These are phyloP conservation scores for Hepsetus odoe DNA, from an alignment of 2,113 vertebrate genomes.

Conservation along the genomic window DNA sequence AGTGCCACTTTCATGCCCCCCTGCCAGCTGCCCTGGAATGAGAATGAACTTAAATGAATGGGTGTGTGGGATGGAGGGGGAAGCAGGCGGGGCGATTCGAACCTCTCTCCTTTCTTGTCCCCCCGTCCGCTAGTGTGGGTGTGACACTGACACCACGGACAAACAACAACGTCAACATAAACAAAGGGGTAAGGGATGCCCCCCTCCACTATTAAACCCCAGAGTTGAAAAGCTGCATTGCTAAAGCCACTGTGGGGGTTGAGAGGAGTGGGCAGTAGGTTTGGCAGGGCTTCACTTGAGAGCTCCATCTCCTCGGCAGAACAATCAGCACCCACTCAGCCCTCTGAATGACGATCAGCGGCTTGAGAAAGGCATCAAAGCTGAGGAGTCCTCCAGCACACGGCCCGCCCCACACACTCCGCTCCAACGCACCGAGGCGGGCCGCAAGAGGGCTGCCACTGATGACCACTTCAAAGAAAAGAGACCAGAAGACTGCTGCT, in stretches of 20 bases:
- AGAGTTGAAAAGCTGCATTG: conserved; percentile 64
- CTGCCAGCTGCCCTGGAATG: conserved; percentile 69
- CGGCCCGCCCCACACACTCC: neutral
- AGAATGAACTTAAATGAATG: conserved; percentile 77
- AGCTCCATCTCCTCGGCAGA: conserved; percentile 61
- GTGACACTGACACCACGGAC: conserved; percentile 56
- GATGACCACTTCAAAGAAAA: conserved; percentile 25
- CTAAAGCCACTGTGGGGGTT: conserved; percentile 12
- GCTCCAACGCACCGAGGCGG: neutral
- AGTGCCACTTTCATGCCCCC: conserved; percentile 71
- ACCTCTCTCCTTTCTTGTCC: no score
- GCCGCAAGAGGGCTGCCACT: conserved; percentile 12
- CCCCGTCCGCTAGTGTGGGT: conserved; percentile 54
- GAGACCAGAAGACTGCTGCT: no score
- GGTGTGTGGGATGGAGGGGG: conserved; percentile 24
- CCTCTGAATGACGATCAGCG: conserved; percentile 69
- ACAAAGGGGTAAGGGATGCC: conserved; percentile 61
- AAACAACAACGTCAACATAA: conserved; percentile 65
- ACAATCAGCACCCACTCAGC: conserved; percentile 76
- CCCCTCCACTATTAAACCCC: conserved; percentile 43
- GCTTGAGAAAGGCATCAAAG: conserved; percentile 79
- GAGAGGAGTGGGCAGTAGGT: conserved; percentile 42
- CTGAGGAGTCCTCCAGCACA: neutral
- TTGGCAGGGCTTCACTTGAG: conserved; percentile 56
- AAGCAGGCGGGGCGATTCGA: neutral